These are phyloP conservation scores for Orcinus orca DNA, from an alignment of 2,113 vertebrate genomes.

Conservation along the genomic window DNA sequence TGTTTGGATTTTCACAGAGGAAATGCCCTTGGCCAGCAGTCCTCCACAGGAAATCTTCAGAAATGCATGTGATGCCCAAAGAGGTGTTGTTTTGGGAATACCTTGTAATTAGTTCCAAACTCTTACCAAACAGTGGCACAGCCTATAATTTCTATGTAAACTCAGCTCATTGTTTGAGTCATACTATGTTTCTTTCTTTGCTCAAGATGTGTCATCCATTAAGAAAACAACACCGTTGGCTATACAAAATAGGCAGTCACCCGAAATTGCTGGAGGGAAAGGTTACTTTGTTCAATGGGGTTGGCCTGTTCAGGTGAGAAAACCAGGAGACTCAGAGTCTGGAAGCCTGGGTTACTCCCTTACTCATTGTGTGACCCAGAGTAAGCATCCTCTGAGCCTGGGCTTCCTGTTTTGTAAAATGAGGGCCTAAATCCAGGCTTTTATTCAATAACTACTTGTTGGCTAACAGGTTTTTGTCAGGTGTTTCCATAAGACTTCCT, in stretches of 20 bases:
- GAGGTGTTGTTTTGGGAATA: constrained; percentile 43
- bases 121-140: neutral
- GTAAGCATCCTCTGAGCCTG: neutral
- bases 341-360: neutral
- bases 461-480: neutral
- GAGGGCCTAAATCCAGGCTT: neutral
- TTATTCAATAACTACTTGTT: neutral
- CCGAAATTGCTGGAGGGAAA: neutral
- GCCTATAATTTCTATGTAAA: constrained; percentile 55
- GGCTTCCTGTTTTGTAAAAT: neutral
- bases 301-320: neutral
- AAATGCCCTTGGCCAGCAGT: neutral
- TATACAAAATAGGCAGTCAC: neutral
- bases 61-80: neutral
- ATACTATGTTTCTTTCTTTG: constrained; percentile 3
- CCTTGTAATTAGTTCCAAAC: constrained; percentile 57
- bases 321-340: neutral
- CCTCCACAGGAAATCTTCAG: neutral
- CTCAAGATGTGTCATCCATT: neutral
- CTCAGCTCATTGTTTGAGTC: constrained; percentile 6
- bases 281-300: neutral
- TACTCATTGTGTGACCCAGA: neutral
- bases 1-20: constrained; percentile 5
- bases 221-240: neutral
- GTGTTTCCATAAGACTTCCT: neutral